Conservation (phyloP, 2,113 vertebrate species). For the Peromyscus maniculatus region DNA sequence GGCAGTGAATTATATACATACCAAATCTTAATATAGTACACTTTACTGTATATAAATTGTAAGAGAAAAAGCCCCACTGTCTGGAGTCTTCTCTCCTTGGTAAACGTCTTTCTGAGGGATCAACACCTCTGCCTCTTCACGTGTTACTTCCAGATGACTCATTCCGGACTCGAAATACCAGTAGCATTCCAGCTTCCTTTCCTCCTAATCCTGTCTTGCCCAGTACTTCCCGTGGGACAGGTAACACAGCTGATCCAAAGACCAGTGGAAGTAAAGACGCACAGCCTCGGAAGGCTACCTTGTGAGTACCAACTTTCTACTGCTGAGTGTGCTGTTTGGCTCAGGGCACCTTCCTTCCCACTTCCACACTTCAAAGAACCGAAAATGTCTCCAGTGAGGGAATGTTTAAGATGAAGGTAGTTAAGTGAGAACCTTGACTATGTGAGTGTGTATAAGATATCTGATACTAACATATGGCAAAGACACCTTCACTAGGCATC, state of each 20-base stretch:
- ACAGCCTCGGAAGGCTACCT: slow-evolving; percentile 92
- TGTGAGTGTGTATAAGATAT: not conserved
- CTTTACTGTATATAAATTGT: not conserved
- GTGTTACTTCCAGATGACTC: slow-evolving; percentile 90
- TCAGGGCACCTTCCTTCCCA: not conserved
- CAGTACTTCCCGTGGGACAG: slow-evolving; percentile 90
- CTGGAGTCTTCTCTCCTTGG: not conserved
- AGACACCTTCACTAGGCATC: not conserved
- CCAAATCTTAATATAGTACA: not conserved
- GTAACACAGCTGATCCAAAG: slow-evolving; percentile 89
- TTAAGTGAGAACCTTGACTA: not conserved
- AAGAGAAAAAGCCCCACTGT: not conserved
- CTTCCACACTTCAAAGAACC: not conserved
- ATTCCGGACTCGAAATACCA: slow-evolving; percentile 88
- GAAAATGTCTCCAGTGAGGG: not conserved
- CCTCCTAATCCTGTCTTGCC: slow-evolving; percentile 86
- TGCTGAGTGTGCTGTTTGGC: not conserved
- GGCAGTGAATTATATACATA: not conserved
- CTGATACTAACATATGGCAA: not conserved
- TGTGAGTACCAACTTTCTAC: slow-evolving; percentile 88
- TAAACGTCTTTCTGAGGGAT: not conserved
- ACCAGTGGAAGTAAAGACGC: slow-evolving; percentile 90
- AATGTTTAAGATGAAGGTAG: not conserved
- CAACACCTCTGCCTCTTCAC: not conserved
- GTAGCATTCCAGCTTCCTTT: slow-evolving; percentile 84